Conservation (phyloP, 2,797 vertebrate genomes). For the Gallinago nigripennis region DNA sequence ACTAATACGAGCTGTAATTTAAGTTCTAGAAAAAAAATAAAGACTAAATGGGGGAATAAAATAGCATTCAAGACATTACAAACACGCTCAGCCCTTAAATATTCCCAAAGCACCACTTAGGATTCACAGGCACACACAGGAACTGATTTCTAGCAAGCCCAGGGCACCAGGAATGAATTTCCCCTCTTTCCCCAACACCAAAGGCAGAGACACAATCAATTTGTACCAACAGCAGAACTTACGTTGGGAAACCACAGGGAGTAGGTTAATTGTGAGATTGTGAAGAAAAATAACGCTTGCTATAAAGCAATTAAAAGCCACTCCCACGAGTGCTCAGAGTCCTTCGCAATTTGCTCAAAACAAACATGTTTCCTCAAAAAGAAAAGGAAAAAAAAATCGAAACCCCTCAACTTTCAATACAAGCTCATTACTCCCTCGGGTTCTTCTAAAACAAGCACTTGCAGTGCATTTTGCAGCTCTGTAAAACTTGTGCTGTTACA, state of each 20-base stretch:
- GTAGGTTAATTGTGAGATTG: slow-evolving; percentile 27
- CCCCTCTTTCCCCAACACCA: neutral
- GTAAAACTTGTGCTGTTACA: neutral
- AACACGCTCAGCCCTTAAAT: neutral
- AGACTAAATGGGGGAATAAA: neutral
- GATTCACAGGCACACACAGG: neutral
- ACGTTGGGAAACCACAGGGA: slow-evolving; percentile 1
- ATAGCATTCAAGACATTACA: neutral
- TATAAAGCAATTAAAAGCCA: slow-evolving; percentile 43
- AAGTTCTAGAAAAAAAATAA: neutral
- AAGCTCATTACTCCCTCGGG: neutral
- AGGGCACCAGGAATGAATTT: neutral
- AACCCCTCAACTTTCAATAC: neutral
- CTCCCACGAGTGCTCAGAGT: neutral
- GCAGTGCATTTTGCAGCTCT: neutral
- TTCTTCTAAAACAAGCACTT: neutral
- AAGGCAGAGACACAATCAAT: slow-evolving; percentile 2
- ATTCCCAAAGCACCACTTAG: neutral
- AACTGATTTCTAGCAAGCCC: neutral
- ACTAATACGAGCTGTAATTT: neutral
- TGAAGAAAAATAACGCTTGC: slow-evolving; percentile 20
- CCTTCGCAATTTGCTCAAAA: slow-evolving; percentile 24
- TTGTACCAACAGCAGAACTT: slow-evolving; percentile 22
- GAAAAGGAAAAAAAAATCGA: neutral
- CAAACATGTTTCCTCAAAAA: neutral